Conservation (phyloP, 2,797 vertebrate species). For the Tenualosa ilisha region DNA sequence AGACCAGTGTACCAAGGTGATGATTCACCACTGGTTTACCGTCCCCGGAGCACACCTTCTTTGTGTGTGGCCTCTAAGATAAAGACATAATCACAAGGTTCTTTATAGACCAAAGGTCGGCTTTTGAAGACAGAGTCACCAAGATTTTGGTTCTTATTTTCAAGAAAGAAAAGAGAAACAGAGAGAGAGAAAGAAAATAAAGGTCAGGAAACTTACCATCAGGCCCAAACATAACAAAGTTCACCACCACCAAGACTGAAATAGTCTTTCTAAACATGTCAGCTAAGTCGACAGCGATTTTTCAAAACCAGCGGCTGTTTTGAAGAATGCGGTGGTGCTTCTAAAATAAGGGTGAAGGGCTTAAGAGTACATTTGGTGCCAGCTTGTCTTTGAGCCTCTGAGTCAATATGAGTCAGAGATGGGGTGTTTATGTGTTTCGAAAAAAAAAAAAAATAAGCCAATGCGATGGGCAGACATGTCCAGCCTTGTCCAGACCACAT, state of each 20-base stretch:
- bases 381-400: neutral
- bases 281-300: neutral
- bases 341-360: neutral
- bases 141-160: neutral
- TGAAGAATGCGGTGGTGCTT: neutral
- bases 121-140: neutral
- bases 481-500: slow-evolving; percentile 21
- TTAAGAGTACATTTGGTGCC: neutral
- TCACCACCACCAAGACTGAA: neutral
- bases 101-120: neutral
- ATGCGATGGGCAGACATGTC: slow-evolving; percentile 11
- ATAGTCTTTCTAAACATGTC: neutral
- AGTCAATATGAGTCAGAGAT: slow-evolving; percentile 17
- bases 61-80: slow-evolving; percentile 1
- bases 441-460: neutral
- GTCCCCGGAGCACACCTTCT: neutral
- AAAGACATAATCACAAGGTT: neutral
- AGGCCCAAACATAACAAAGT: slow-evolving; percentile 5
- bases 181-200: neutral
- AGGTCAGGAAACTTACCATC: neutral
- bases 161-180: neutral
- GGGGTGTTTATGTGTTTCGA: neutral
- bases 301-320: neutral
- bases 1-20: neutral
- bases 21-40: neutral